These are phyloP conservation scores for Aeoliscus strigatus DNA, from an alignment of 2,797 vertebrate species.

Conservation along the genomic window DNA sequence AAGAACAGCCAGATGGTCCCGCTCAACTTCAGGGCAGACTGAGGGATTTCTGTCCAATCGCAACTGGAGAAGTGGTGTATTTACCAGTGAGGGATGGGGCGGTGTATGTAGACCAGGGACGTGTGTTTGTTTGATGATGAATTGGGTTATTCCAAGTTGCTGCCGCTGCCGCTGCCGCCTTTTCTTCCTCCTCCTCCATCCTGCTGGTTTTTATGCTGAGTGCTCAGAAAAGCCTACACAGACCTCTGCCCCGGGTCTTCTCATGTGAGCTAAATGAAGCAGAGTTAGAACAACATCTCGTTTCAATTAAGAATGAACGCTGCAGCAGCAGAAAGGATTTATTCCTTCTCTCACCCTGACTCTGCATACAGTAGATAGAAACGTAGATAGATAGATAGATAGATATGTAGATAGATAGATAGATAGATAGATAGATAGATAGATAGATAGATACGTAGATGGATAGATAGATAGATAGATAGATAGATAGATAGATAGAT, in stretches of 20 bases:
- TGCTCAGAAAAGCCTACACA: constrained; percentile 47
- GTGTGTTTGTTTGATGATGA: constrained; percentile 54
- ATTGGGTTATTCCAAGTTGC: constrained; percentile 52
- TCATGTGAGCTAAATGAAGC: constrained; percentile 62
- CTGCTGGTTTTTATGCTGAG: constrained; percentile 59
- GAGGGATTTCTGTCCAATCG: constrained; percentile 58
- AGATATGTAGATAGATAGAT: constrained; percentile 13
- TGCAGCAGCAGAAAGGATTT: constrained; percentile 52
- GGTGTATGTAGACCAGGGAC: constrained; percentile 41
- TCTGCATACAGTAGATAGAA: constrained; percentile 16
- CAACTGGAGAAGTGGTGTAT: constrained; percentile 49
- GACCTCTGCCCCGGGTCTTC: constrained; percentile 48
- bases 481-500: too few relatives aligned
- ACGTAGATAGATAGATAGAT: constrained; percentile 9
- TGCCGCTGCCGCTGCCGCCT: constrained; percentile 20
- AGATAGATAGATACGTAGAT: constrained; percentile 14
- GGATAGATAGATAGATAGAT: constrained; percentile 37
- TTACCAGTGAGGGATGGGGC: constrained; percentile 51
- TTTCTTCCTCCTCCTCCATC: constrained; percentile 22
- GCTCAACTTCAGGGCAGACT: constrained; percentile 48
- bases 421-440: constrained; percentile 37
- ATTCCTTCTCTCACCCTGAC: constrained; percentile 22
- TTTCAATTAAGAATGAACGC: constrained; percentile 69
- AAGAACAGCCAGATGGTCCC: constrained; percentile 66
- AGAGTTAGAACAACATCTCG: constrained; percentile 62